Evolutionary conservation across 1,140 invertebrate genomes (phyloP).

Genomic region (Pogonomyrmex barbatus): DNA sequence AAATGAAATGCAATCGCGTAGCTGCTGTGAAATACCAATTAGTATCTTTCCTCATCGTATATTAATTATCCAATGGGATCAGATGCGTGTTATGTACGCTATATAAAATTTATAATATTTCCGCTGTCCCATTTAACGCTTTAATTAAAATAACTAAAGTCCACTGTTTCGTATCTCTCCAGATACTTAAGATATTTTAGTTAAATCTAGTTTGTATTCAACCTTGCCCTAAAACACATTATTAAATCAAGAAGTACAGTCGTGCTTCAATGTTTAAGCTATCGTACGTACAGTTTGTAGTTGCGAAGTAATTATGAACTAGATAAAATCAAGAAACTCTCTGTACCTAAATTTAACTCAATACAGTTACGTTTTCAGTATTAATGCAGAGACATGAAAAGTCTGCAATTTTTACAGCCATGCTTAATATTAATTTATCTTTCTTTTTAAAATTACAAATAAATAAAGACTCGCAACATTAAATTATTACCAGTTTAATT

Average conservation of each 20-base stretch:
- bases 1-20: background rate
- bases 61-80: conserved; percentile 9
- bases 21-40: conserved; percentile 25
- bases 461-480: background rate
- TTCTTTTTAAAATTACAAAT: background rate
- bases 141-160: conserved; percentile 12
- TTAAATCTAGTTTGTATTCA: background rate
- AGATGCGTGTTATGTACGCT: background rate
- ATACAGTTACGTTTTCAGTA: background rate
- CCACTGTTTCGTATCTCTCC: background rate
- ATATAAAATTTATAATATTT: conserved; percentile 14
- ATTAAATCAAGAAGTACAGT: conserved; percentile 1
- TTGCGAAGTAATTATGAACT: background rate
- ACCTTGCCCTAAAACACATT: background rate
- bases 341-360: background rate
- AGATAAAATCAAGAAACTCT: background rate
- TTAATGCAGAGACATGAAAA: background rate
- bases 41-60: background rate
- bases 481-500: conserved; percentile 8
- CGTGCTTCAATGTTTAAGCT: background rate
- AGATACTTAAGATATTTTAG: background rate
- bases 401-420: background rate
- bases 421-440: background rate
- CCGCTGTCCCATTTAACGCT: background rate
- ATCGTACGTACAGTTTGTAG: background rate